These are phyloP conservation scores for Pocillopora grandis DNA, from an alignment of 92 coral and sea anemone species.

Conservation along the genomic window DNA sequence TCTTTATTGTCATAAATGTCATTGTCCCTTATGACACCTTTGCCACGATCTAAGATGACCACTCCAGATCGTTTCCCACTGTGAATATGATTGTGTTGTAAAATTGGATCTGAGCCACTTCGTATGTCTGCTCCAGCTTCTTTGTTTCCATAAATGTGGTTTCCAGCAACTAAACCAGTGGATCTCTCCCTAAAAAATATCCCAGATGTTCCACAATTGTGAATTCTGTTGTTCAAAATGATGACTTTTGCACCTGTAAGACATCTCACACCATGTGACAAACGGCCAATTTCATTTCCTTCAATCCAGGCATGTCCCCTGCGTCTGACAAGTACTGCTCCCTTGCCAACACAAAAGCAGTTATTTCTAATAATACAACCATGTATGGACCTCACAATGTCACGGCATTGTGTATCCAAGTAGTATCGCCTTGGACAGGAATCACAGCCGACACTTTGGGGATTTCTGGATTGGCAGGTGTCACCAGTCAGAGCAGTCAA, in stretches of 20 bases:
- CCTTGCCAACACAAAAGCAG: slow-evolving; percentile 69
- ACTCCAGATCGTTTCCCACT: slow-evolving; percentile 92
- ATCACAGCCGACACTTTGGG: slow-evolving; percentile 19
- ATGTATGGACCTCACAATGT: slow-evolving; percentile 75
- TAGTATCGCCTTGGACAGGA: slow-evolving; percentile 56
- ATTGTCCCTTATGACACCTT: slow-evolving; percentile 83
- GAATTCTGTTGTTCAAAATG: slow-evolving; percentile 77
- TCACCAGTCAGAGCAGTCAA: slow-evolving; percentile 62
- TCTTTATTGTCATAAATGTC: slow-evolving; percentile 95
- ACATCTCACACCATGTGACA: slow-evolving; percentile 84
- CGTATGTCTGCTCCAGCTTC: slow-evolving; percentile 97
- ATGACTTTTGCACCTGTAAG: slow-evolving; percentile 84
- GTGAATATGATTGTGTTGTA: slow-evolving; percentile 91
- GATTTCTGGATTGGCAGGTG: slow-evolving; percentile 39
- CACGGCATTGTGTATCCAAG: slow-evolving; percentile 68
- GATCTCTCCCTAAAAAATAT: slow-evolving; percentile 91
- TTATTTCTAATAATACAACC: slow-evolving; percentile 89
- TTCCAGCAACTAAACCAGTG: slow-evolving; percentile 94
- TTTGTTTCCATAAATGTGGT: slow-evolving; percentile 78
- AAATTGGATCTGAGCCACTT: slow-evolving; percentile 92
- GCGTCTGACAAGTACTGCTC: slow-evolving; percentile 85
- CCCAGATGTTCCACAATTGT: slow-evolving; percentile 91
- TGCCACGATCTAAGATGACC: slow-evolving; percentile 92
- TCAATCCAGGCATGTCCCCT: slow-evolving; percentile 96
- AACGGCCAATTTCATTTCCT: slow-evolving; percentile 78